Percentiles rank a stretch among this genome's conserved stretches.
These are phyloP conservation scores for Phrynosoma platyrhinos DNA, from an alignment of 2,113 vertebrate genomes.

Conservation along the genomic window DNA sequence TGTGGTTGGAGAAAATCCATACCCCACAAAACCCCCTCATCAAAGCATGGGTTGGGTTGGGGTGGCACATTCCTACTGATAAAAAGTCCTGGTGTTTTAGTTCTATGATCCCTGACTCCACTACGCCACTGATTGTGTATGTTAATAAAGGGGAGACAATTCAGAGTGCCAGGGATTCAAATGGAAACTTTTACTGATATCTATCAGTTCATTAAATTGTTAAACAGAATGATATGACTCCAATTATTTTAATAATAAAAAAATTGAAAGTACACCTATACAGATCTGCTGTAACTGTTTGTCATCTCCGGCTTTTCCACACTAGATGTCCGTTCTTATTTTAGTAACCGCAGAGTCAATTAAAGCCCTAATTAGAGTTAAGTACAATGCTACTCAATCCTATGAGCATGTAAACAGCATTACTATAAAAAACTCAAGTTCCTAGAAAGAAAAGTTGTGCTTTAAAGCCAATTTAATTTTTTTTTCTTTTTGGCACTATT, in stretches of 20 bases:
- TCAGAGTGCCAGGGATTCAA: conserved; percentile 8
- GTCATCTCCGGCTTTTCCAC: conserved; percentile 26
- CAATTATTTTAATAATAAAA: conserved; percentile 32
- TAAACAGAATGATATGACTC: conserved; percentile 26
- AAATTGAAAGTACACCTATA: conserved; percentile 33
- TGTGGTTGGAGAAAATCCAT: not conserved
- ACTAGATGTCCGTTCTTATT: conserved; percentile 51
- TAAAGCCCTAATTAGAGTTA: conserved; percentile 66
- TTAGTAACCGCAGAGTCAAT: conserved; percentile 65
- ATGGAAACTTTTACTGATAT: conserved; percentile 20
- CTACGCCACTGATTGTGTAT: not conserved
- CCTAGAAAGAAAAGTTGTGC: conserved; percentile 45
- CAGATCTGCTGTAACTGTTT: conserved; percentile 60
- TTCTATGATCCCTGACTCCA: not conserved
- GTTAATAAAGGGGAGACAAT: not conserved
- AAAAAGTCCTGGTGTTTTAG: not conserved
- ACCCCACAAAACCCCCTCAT: too few relatives aligned
- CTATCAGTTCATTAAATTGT: conserved; percentile 57
- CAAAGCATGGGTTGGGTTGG: too few relatives aligned
- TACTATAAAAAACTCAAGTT: conserved; percentile 52
- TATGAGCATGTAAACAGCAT: conserved; percentile 46
- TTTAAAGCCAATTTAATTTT: not conserved
- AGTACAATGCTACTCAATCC: conserved; percentile 48
- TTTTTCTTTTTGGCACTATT: not conserved
- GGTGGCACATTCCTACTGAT: too few relatives aligned